phyloP scores from a whole-genome alignment of 2,888 invertebrate genomes.

The Epinotia nisella region DNA sequence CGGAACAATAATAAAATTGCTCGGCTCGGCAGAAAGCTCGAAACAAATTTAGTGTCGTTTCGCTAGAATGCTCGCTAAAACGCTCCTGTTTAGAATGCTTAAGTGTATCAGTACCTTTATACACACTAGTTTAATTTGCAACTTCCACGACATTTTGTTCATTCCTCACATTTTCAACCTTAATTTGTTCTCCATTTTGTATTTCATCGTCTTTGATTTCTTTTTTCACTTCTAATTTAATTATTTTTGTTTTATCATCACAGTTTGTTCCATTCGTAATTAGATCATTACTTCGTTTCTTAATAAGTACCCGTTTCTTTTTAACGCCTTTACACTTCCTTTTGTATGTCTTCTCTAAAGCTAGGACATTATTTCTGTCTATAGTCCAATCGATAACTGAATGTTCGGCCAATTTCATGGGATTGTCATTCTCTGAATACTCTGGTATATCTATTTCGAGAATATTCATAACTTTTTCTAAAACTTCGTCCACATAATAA shows the following conservation, averaged over 20 bases:
- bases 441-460: conserved; percentile 90
- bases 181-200: conserved; percentile 41
- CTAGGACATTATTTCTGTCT: conserved; percentile 83
- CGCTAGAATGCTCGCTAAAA: no score
- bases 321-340: conserved; percentile 78
- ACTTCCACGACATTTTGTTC: conserved; percentile 37
- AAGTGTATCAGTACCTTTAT: not conserved
- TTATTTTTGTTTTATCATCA: conserved; percentile 64
- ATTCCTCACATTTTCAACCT: conserved; percentile 20
- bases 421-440: conserved; percentile 87
- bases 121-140: not conserved
- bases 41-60: no score
- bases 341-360: conserved; percentile 85
- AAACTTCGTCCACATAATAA: conserved; percentile 94
- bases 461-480: conserved; percentile 89
- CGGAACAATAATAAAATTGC: no score
- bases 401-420: conserved; percentile 83
- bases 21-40: no score
- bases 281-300: conserved; percentile 63
- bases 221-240: conserved; percentile 66
- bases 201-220: conserved; percentile 50
- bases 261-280: conserved; percentile 40
- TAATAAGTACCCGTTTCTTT: conserved; percentile 72
- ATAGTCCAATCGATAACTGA: conserved; percentile 90
- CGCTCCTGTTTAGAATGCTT: no score